Evolutionary conservation across 2,888 invertebrate species (phyloP), one percentile per base, ranked within the genome.

Genomic region (Dynastes grantii): DNA sequence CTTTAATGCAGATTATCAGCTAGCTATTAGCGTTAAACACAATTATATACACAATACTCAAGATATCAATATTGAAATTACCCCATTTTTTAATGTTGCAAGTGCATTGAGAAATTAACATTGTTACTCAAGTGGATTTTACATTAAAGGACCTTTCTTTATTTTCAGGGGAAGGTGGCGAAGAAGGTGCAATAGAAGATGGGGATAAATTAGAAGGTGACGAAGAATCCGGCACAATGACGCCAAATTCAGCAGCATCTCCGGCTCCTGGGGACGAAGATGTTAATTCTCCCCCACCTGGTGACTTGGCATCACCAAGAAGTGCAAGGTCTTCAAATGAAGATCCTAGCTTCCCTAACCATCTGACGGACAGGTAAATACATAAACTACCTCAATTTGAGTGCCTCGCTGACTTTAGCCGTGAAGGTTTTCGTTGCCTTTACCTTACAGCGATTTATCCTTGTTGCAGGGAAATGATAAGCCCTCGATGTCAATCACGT

Each of bases 401-500:
- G 32, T 5, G 5, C 32, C 4, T 37, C 32, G 3, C 5, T 37
- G 32, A 0, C 5, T 6, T 37, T 5, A 5, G 4, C 5, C 32
- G 32, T 37, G 5, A 37, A 37, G 1, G 5, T 5, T 45, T 45
- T 45, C 11, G 45, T 22, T 16, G 6, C 13, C 13, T 22, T 55
- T 55, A n/a, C 6, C 22, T n/a, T n/a, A 55, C 55, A 9, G 2
- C 1, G n/a, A 37, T 13, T 37, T 82, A 86, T 87, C 85, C 86
- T 90, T 91, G 90, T 92, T 92, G 22, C 93, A 96, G 95, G 90
- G 95, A 95, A 89, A 89, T 91, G 85, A 88, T 89, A 86, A 95
- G 94, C 89, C 95, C 95, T 82, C 92, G 95, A 87, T 95, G 95
- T 90, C 93, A 95, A 83, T 96, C 95, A 78, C 92, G 95, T 85